Percentiles rank a stretch among this genome's conserved stretches.
These are phyloP conservation scores for Hypanus sabinus DNA, from an alignment of 2,113 vertebrate genomes.

Conservation along the genomic window DNA sequence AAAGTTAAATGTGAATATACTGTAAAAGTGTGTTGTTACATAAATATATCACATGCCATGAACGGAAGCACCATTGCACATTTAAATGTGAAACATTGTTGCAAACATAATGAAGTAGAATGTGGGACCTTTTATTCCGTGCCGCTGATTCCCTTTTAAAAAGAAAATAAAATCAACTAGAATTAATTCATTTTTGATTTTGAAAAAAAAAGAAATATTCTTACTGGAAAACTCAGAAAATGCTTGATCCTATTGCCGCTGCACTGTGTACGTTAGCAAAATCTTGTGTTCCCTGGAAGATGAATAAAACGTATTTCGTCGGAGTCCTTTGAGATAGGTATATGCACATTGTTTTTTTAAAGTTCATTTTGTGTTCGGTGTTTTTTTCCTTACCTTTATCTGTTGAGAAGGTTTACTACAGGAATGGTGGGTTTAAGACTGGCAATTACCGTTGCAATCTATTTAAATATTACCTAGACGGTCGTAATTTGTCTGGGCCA, in stretches of 20 bases:
- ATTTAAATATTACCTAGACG: conserved; percentile 83
- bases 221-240: background rate
- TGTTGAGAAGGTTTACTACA: conserved; percentile 70
- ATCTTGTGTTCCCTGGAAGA: conserved; percentile 65
- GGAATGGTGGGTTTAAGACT: conserved; percentile 61
- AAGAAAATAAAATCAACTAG: conserved; percentile 14
- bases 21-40: conserved; percentile 35
- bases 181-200: conserved; percentile 27
- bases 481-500: conserved; percentile 76
- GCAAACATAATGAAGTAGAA: background rate
- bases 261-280: conserved; percentile 58
- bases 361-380: conserved; percentile 60
- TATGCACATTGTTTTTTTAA: conserved; percentile 50
- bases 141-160: background rate
- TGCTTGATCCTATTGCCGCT: conserved; percentile 54
- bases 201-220: background rate
- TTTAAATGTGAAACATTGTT: conserved; percentile 30
- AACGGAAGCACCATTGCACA: background rate
- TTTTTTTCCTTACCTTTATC: conserved; percentile 59
- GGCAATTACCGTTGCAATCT: conserved; percentile 78
- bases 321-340: conserved; percentile 32
- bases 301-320: conserved; percentile 58
- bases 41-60: conserved; percentile 35
- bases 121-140: conserved; percentile 2
- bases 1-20: conserved; percentile 35